These are phyloP conservation scores for Sinocyclocheilus anophthalmus DNA, from an alignment of 2,113 vertebrate genomes.

Conservation along the genomic window DNA sequence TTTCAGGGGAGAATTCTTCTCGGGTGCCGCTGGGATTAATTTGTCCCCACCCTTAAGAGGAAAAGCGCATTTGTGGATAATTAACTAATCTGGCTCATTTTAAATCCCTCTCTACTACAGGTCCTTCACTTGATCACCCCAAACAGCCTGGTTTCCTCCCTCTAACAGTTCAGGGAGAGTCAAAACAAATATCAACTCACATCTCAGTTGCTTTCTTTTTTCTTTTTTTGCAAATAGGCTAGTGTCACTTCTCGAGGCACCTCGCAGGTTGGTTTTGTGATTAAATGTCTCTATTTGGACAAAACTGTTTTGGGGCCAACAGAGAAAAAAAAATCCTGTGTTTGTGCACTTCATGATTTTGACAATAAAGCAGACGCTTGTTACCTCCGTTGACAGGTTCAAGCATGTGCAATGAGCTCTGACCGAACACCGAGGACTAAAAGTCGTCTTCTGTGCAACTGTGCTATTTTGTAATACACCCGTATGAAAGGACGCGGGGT, in stretches of 20 bases:
- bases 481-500: neutral
- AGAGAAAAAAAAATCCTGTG: neutral
- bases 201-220: neutral
- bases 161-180: neutral
- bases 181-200: slow-evolving; percentile 42
- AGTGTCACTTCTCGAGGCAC: neutral
- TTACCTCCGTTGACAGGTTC: slow-evolving; percentile 21
- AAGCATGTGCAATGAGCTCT: slow-evolving; percentile 14
- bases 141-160: slow-evolving; percentile 37
- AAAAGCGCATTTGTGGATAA: slow-evolving; percentile 79
- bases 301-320: neutral
- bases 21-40: slow-evolving; percentile 74
- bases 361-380: slow-evolving; percentile 17
- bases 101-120: slow-evolving; percentile 56
- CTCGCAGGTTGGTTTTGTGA: neutral
- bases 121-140: slow-evolving; percentile 70
- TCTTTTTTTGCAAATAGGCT: neutral
- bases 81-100: slow-evolving; percentile 78
- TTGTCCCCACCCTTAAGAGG: slow-evolving; percentile 75
- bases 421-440: slow-evolving; percentile 3
- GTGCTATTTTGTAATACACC: slow-evolving; percentile 12
- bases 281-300: neutral
- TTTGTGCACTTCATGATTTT: neutral
- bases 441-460: slow-evolving; percentile 41
- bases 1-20: slow-evolving; percentile 39